A percentile compares a stretch with the other conserved stretches of the same genome.
phyloP scores from a whole-genome alignment of 2,888 invertebrate species.

The Frankliniella intonsa region DNA sequence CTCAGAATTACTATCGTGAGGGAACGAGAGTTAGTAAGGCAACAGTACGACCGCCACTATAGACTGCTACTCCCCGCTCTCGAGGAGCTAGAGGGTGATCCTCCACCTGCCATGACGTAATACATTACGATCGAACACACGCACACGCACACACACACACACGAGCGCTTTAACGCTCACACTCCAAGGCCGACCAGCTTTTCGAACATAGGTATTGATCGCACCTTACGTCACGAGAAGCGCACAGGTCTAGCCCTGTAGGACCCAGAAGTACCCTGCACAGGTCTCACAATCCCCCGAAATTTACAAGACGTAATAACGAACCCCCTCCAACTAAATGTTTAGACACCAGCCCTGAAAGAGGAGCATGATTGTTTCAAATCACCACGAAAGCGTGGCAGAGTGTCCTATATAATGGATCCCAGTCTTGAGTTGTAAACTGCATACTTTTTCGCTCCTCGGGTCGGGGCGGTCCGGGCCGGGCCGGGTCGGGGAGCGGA shows the following conservation, averaged over 20 bases:
- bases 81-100: not conserved
- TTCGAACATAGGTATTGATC: conserved; percentile 6
- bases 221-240: not conserved
- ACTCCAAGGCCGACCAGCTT: conserved; percentile 7
- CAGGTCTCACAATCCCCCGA: not conserved
- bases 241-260: not conserved
- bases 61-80: not conserved
- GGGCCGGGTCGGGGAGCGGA: too few species aligned
- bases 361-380: not conserved
- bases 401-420: too few species aligned
- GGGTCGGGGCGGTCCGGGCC: too few species aligned
- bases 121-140: not conserved
- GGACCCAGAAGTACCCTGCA: not conserved
- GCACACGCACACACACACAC: not conserved
- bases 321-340: not conserved
- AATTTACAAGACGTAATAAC: not conserved
- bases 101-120: not conserved
- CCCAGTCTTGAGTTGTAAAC: too few species aligned
- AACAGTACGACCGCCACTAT: not conserved
- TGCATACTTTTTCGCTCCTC: too few species aligned
- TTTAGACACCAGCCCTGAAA: too few species aligned
- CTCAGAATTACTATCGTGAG: not conserved
- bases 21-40: not conserved
- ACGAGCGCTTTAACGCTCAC: not conserved
- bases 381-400: too few species aligned